Evolutionary conservation across 2,113 vertebrate species (phyloP).

Genomic region (Coturnix japonica): DNA sequence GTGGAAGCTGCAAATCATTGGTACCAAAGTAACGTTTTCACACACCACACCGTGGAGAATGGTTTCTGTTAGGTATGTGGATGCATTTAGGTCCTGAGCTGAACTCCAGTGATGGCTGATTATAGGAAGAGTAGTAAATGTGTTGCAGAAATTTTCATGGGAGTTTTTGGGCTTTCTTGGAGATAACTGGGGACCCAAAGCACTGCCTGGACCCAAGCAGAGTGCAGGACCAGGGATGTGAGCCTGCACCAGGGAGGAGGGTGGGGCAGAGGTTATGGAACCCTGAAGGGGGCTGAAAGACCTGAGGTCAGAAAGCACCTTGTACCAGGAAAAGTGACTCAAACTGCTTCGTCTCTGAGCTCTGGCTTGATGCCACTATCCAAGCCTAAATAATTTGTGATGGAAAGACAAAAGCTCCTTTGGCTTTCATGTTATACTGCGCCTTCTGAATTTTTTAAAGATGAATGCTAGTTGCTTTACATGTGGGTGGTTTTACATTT

Average conservation of each 20-base stretch:
- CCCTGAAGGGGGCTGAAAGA: background rate
- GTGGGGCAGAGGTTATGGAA: background rate
- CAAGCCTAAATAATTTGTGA: conserved; percentile 59
- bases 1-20: background rate
- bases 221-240: background rate
- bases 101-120: background rate
- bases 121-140: background rate
- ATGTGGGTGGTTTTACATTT: conserved; percentile 54
- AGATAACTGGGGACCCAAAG: background rate
- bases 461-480: conserved; percentile 14
- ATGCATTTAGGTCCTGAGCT: background rate
- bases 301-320: background rate
- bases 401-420: conserved; percentile 51
- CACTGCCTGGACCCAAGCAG: background rate
- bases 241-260: background rate
- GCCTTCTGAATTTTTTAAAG: conserved; percentile 66
- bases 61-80: background rate
- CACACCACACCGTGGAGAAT: fast-evolving
- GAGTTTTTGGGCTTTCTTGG: background rate
- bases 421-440: conserved; percentile 29
- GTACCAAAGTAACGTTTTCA: background rate
- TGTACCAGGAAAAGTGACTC: background rate
- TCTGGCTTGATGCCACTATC: background rate
- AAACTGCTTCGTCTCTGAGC: background rate
- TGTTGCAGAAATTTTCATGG: background rate